phyloP scores from a whole-genome alignment of 2,888 invertebrate species.

The Drosophila testacea region DNA sequence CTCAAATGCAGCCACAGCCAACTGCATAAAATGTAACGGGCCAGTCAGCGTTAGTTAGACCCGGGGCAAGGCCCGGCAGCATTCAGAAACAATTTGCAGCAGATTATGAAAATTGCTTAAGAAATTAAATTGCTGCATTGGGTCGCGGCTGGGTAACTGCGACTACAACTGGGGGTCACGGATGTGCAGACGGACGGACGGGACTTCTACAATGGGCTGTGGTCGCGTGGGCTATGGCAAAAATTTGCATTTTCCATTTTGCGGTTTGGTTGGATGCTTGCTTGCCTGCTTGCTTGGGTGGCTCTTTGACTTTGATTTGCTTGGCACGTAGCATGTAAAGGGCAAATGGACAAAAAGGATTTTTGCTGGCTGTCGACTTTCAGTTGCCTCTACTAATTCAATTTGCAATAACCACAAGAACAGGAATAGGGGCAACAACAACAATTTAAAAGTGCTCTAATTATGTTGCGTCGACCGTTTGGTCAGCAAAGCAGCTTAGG shows the following conservation, averaged over 20 bases:
- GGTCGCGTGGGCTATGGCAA: conserved; percentile 66
- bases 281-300: neutral
- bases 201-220: conserved; percentile 25
- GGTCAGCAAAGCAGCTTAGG: conserved; percentile 75
- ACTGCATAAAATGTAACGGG: conserved; percentile 77
- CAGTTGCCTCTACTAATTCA: conserved; percentile 73
- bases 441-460: conserved; percentile 60
- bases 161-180: conserved; percentile 10
- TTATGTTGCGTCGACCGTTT: conserved; percentile 66
- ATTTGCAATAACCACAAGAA: conserved; percentile 78
- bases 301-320: conserved; percentile 67
- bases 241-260: conserved; percentile 80
- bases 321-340: conserved; percentile 65
- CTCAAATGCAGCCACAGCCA: conserved; percentile 62
- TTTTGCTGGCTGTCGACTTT: conserved; percentile 61
- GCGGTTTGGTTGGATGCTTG: conserved; percentile 44
- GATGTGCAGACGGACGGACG: conserved; percentile 25
- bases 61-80: conserved; percentile 54
- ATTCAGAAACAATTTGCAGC: conserved; percentile 82
- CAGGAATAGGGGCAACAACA: conserved; percentile 9
- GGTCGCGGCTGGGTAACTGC: conserved; percentile 36
- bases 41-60: conserved; percentile 37
- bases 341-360: conserved; percentile 73
- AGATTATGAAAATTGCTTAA: conserved; percentile 83
- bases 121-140: conserved; percentile 82